Percentiles rank a stretch among this genome's conserved stretches.
Conservation (phyloP, 1,140 invertebrate genomes). For the Cydia splendana region DNA sequence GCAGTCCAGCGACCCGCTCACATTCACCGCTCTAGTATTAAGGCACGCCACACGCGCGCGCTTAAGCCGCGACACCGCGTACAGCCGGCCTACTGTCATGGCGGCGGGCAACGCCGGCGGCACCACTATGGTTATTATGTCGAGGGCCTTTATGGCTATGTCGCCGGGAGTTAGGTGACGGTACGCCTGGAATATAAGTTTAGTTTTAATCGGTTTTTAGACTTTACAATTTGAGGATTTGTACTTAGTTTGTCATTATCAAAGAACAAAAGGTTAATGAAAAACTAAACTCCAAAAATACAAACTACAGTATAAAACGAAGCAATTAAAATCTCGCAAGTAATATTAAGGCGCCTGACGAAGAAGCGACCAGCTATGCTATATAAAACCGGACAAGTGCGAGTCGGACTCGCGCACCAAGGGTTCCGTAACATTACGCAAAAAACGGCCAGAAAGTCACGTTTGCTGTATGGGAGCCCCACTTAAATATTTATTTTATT, state of each 20-base stretch:
- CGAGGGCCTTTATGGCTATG: conserved; percentile 87
- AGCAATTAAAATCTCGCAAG: too few relatives aligned
- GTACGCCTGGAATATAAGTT: conserved; percentile 50
- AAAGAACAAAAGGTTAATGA: background rate
- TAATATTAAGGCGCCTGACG: background rate
- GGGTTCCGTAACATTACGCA: too few relatives aligned
- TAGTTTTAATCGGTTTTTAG: too few relatives aligned
- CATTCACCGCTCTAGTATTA: conserved; percentile 95
- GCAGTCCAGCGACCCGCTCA: conserved; percentile 96
- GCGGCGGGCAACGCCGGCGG: conserved; percentile 96
- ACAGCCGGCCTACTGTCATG: conserved; percentile 95
- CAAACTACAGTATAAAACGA: too few relatives aligned
- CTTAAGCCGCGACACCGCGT: conserved; percentile 93
- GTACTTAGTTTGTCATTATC: too few relatives aligned
- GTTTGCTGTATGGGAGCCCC: too few relatives aligned
- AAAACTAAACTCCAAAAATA: background rate
- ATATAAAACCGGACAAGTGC: too few relatives aligned
- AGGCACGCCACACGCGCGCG: conserved; percentile 94
- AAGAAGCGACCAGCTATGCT: background rate
- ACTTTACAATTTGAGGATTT: too few relatives aligned
- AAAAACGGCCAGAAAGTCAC: too few relatives aligned
- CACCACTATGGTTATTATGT: conserved; percentile 95
- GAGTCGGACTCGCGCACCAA: too few relatives aligned
- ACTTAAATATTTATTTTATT: too few relatives aligned
- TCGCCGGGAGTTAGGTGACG: conserved; percentile 72